Conservation (phyloP, 1,140 invertebrate genomes). For the Bombus huntii region DNA sequence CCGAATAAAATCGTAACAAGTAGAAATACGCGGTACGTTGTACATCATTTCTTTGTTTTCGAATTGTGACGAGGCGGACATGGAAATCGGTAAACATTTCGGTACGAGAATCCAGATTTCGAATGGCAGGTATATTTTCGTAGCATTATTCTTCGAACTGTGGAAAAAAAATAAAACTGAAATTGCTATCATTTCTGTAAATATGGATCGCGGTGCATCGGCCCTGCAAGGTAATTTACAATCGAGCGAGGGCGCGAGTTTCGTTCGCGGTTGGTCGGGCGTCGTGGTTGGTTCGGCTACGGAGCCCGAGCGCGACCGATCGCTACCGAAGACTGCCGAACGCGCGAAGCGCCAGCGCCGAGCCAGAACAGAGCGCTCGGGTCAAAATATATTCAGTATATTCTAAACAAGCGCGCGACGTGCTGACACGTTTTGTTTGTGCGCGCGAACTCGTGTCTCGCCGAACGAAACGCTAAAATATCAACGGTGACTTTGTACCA, state of each 20-base stretch:
- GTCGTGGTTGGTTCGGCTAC: slow-evolving; percentile 44
- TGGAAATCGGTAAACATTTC: neutral
- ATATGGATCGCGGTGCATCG: slow-evolving; percentile 35
- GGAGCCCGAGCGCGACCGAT: slow-evolving; percentile 57
- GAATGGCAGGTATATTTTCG: neutral
- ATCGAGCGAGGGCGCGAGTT: slow-evolving; percentile 55
- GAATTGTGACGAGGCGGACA: neutral
- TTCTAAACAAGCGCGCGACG: slow-evolving; percentile 77
- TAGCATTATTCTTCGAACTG: neutral
- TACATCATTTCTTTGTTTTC: neutral
- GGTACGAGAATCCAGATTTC: neutral
- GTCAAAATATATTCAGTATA: slow-evolving; percentile 79
- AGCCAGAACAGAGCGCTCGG: slow-evolving; percentile 67
- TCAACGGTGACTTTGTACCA: slow-evolving; percentile 36
- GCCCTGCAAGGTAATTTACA: slow-evolving; percentile 45
- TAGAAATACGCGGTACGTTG: too few species aligned
- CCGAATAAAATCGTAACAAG: neutral
- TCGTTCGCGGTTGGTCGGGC: slow-evolving; percentile 36
- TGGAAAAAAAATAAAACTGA: neutral
- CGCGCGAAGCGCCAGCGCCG: slow-evolving; percentile 63
- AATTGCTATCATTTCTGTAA: slow-evolving; percentile 39
- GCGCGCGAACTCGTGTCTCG: slow-evolving; percentile 57
- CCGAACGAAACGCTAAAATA: slow-evolving; percentile 45
- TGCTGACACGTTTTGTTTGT: slow-evolving; percentile 67
- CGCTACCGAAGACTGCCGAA: slow-evolving; percentile 60